phyloP scores from a whole-genome alignment of 2,888 invertebrate species.

The Sphaeridia pumilis region DNA sequence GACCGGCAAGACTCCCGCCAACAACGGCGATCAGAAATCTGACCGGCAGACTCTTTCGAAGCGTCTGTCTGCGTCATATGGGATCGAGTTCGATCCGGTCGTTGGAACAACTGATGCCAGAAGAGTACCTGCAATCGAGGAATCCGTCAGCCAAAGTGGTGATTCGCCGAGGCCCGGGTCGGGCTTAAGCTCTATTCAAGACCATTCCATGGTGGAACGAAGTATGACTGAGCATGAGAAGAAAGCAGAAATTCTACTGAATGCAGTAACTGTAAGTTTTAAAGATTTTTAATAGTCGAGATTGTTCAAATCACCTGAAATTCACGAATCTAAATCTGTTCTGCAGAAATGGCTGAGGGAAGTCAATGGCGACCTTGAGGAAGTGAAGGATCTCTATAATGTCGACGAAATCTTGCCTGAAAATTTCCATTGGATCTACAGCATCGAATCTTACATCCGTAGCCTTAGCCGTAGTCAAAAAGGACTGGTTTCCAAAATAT shows the following conservation, averaged over 20 bases:
- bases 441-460: slow-evolving; percentile 34
- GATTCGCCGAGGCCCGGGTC: not conserved
- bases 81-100: not conserved
- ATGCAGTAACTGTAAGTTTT: slow-evolving; percentile 13
- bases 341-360: slow-evolving; percentile 13
- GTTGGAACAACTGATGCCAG: not conserved
- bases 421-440: slow-evolving; percentile 33
- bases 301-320: too few species aligned
- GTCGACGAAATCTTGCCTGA: not conserved
- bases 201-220: not conserved
- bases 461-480: slow-evolving; percentile 33
- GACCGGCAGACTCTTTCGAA: too few species aligned
- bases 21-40: too few species aligned
- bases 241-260: slow-evolving; percentile 8
- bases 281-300: too few species aligned
- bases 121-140: too few species aligned
- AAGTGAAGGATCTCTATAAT: not conserved
- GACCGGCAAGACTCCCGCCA: not conserved
- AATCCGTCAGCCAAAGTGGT: not conserved
- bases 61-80: slow-evolving; percentile 14
- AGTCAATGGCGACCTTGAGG: not conserved
- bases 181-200: not conserved
- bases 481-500: slow-evolving; percentile 29
- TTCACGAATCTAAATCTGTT: too few species aligned
- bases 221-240: slow-evolving; percentile 15